phyloP scores from a whole-genome alignment of 1,140 invertebrate species.

The Camponotus pennsylvanicus region DNA sequence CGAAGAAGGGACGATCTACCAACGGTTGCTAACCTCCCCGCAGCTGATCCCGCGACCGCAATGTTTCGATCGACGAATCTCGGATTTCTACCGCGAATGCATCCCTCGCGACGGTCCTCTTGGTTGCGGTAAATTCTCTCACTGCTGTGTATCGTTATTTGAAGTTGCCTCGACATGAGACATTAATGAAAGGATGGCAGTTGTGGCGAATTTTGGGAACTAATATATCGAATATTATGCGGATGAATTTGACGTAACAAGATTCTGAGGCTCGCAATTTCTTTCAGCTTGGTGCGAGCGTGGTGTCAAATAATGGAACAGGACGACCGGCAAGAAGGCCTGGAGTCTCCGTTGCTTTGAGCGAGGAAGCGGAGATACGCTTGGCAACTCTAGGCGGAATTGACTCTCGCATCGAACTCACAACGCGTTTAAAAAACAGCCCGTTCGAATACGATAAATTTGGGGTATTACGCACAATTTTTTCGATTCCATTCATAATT shows the following conservation, averaged over 20 bases:
- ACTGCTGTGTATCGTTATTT: neutral
- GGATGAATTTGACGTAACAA: constrained; percentile 3
- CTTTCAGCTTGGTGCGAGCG: neutral
- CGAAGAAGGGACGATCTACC: constrained; percentile 39
- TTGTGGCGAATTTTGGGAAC: neutral
- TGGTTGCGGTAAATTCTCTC: neutral
- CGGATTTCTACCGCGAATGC: constrained; percentile 12
- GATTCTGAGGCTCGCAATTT: neutral
- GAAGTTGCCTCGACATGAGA: neutral
- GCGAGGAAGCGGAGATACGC: constrained; percentile 84
- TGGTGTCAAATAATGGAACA: constrained; percentile 37
- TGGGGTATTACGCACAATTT: constrained; percentile 40
- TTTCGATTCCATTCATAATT: constrained; percentile 51
- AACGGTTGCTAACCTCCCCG: constrained; percentile 67
- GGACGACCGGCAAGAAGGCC: constrained; percentile 36
- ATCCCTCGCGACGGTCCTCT: neutral
- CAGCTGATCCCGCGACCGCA: constrained; percentile 39
- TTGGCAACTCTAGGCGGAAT: constrained; percentile 75
- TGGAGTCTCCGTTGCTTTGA: constrained; percentile 45
- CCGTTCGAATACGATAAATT: constrained; percentile 54
- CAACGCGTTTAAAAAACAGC: constrained; percentile 55
- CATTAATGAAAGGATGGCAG: neutral
- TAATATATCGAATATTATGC: neutral
- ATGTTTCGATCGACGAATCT: constrained; percentile 6
- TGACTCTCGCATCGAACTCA: constrained; percentile 73